These are phyloP conservation scores for Syngnathoides biaculeatus DNA, from an alignment of 2,113 vertebrate genomes.

Conservation along the genomic window DNA sequence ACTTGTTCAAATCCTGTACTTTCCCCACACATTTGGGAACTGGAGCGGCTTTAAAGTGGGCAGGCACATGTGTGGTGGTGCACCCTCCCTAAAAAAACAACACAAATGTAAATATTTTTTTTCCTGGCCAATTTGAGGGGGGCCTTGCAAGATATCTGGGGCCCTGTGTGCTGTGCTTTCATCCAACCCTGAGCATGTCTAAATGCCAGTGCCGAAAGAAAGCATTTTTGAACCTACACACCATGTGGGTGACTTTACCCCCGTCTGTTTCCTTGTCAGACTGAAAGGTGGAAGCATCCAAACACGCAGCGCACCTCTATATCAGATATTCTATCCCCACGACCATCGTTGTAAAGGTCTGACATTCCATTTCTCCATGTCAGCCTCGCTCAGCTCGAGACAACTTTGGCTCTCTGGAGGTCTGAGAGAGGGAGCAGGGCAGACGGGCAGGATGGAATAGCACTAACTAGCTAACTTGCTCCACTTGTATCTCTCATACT, in stretches of 20 bases:
- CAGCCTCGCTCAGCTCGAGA: conserved; percentile 41
- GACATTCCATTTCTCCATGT: conserved; percentile 61
- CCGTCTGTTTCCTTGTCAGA: conserved; percentile 36
- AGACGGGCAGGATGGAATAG: conserved; percentile 19
- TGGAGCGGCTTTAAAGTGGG: too few species aligned
- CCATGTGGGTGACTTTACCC: background rate
- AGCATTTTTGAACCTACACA: conserved; percentile 10
- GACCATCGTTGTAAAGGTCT: conserved; percentile 49
- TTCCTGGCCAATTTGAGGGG: background rate
- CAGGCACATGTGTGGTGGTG: too few species aligned
- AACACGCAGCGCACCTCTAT: conserved; percentile 40
- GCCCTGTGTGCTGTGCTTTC: background rate
- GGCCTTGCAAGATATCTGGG: background rate
- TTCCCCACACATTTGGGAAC: too few species aligned
- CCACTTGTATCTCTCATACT: conserved; percentile 40
- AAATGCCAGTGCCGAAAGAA: background rate
- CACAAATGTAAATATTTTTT: too few species aligned
- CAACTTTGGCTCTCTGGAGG: conserved; percentile 36
- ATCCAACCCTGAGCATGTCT: background rate
- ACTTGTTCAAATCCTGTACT: too few species aligned
- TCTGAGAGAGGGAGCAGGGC: conserved; percentile 15
- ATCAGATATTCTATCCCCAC: conserved; percentile 49
- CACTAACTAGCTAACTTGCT: conserved; percentile 39
- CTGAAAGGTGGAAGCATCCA: conserved; percentile 47
- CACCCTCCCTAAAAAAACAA: too few species aligned